phyloP scores from a whole-genome alignment of 2,888 invertebrate genomes.

The Pachymerium ferrugineum region DNA sequence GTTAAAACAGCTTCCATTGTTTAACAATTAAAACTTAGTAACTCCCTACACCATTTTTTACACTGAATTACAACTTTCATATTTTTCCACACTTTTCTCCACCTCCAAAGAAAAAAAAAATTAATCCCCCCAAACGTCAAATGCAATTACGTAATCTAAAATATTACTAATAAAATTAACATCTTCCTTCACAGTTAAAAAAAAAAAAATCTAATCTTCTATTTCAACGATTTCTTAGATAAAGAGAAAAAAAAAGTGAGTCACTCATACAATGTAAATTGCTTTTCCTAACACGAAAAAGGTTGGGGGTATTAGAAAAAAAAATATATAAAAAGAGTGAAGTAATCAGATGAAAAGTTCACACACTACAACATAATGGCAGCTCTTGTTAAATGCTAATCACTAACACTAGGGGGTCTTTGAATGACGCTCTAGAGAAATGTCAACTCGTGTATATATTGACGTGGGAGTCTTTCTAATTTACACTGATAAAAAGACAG shows the following conservation, averaged over 20 bases:
- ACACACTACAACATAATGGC: conserved; percentile 13
- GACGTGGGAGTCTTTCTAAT: conserved; percentile 22
- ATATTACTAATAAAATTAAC: too few relatives aligned
- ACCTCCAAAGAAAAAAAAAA: neutral
- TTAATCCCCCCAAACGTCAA: neutral
- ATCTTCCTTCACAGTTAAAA: too few relatives aligned
- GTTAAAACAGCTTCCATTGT: too few relatives aligned
- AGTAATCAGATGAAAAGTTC: conserved; percentile 22
- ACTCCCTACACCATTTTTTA: neutral
- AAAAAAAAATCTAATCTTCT: neutral
- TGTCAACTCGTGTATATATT: conserved; percentile 3
- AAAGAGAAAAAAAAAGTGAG: neutral
- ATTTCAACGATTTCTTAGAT: neutral
- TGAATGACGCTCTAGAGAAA: conserved; percentile 19
- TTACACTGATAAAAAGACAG: conserved; percentile 19
- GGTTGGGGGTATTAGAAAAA: neutral
- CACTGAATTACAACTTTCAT: neutral
- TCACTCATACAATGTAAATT: neutral
- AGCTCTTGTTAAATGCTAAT: conserved; percentile 24
- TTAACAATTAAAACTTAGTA: too few relatives aligned
- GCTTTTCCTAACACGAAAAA: neutral
- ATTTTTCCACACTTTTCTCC: neutral
- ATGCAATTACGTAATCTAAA: neutral
- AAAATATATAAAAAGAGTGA: neutral
- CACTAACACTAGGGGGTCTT: conserved; percentile 10